A percentile compares a stretch with the other conserved stretches of the same genome.
These are phyloP conservation scores for Mormyrus proboscirostris DNA, from an alignment of 2,797 vertebrate species.

Conservation along the genomic window DNA sequence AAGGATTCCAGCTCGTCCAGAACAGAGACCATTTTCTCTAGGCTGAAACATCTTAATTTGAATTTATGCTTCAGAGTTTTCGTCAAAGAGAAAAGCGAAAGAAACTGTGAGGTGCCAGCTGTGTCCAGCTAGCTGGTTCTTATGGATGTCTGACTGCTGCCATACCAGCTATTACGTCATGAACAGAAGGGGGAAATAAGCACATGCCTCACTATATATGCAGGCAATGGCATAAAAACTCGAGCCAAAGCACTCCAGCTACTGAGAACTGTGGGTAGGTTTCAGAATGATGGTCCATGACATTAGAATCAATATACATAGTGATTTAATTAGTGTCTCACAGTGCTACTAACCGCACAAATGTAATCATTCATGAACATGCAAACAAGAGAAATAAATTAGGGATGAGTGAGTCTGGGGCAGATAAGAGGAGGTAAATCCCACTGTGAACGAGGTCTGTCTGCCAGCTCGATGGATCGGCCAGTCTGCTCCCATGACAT, in stretches of 20 bases:
- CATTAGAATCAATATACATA: background rate
- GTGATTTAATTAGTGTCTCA: background rate
- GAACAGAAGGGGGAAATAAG: background rate
- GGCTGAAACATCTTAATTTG: background rate
- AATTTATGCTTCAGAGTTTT: background rate
- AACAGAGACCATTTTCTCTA: background rate
- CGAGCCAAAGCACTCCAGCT: background rate
- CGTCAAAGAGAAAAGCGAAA: background rate
- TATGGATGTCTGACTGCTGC: background rate
- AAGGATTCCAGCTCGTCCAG: background rate
- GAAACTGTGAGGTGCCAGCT: background rate
- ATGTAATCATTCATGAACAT: background rate
- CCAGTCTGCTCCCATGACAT: background rate
- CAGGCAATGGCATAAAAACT: background rate
- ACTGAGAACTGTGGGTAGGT: background rate
- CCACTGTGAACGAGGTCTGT: background rate
- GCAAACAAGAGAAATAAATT: background rate
- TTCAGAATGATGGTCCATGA: background rate
- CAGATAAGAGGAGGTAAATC: background rate
- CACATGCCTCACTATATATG: background rate
- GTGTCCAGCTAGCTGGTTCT: background rate
- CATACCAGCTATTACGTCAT: background rate
- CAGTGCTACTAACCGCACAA: background rate
- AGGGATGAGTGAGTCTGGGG: background rate
- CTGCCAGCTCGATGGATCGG: background rate